These are phyloP conservation scores for Polypedilum pembai DNA, from an alignment of 1,140 invertebrate species.

Conservation along the genomic window DNA sequence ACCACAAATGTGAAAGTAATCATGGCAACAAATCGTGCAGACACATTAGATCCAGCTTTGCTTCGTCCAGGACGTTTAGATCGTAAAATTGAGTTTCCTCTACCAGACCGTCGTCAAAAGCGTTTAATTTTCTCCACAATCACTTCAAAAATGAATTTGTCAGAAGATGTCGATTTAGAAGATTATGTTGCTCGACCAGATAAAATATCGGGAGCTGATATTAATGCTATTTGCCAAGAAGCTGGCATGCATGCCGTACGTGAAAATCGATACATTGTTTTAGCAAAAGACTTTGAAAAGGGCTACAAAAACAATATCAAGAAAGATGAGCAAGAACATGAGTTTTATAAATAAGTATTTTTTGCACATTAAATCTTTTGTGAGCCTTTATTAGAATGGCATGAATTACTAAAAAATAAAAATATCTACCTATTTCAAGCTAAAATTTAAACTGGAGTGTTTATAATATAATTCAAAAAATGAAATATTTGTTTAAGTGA, in stretches of 20 bases:
- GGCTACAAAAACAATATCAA: conserved; percentile 99
- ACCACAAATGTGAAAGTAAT: conserved; percentile 99
- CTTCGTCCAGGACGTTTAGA: conserved; percentile 94
- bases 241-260: conserved; percentile 93
- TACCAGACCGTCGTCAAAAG: conserved; percentile 96
- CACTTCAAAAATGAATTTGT: conserved; percentile 98
- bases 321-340: conserved; percentile 98
- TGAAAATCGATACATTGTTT: conserved; percentile 97
- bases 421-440: too few species aligned
- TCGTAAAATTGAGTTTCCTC: conserved; percentile 97
- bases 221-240: conserved; percentile 99
- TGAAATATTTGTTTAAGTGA: too few species aligned
- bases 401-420: too few species aligned
- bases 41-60: conserved; percentile 96
- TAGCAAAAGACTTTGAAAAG: conserved; percentile 99
- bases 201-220: conserved; percentile 97
- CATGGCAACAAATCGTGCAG: conserved; percentile 98
- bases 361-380: too few species aligned
- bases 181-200: conserved; percentile 98
- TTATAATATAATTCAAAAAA: too few species aligned
- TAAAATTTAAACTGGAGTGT: too few species aligned
- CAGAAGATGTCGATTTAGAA: conserved; percentile 97
- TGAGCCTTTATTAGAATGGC: too few species aligned
- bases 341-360: conserved; percentile 93
- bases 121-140: conserved; percentile 97